Evolutionary conservation across 1,140 invertebrate genomes (phyloP), one percentile per base, ranked within the genome.

Genomic region (Eueides isabella): DNA sequence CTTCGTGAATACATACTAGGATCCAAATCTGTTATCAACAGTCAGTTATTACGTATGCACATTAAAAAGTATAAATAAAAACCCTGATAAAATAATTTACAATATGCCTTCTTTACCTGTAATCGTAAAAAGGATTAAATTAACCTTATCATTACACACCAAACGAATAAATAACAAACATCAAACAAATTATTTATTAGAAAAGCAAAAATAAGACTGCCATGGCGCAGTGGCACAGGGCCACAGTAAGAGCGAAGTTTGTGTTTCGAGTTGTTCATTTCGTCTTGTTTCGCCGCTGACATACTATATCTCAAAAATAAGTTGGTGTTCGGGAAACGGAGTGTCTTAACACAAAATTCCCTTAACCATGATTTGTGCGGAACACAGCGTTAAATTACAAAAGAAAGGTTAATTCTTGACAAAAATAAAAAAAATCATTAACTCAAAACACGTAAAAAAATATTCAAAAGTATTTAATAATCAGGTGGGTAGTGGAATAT

Each of bases 401-500:
- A 38, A 38, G 35, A 38, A 38, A 55, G 9, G 19, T 55, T 55
- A 55, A 19, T 55, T 2, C 6, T 55, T 23, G 48, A 55, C 2
- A 26, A 23, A n/a, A n/a, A n/a, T n/a, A n/a, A n/a, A n/a, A n/a
- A n/a, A n/a, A 55, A 55, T 26, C 3, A 19, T 55, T 23, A 55
- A 55, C 23, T 55, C 48, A 55, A 55, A 55, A 55, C 48, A 55
- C 11, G 48, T 55, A 72, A 41, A 64, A 72, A n/a, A 67, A 33
- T 64, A 68, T 35, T 5, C 26, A n/a, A 63, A 74, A 68, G 44
- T 35, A 65, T 65, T 55, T 63, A 75, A 48, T 38, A 35, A 41
- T 63, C 41, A 78, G 84, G 84, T 81, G 81, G 82, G 80, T 72
- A 80, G 77, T 80, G 80, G 84, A 85, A 82, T 85, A 77, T 79